Evolutionary conservation across 2,888 invertebrate species (phyloP).

Genomic region (Brachylomia viminalis): DNA sequence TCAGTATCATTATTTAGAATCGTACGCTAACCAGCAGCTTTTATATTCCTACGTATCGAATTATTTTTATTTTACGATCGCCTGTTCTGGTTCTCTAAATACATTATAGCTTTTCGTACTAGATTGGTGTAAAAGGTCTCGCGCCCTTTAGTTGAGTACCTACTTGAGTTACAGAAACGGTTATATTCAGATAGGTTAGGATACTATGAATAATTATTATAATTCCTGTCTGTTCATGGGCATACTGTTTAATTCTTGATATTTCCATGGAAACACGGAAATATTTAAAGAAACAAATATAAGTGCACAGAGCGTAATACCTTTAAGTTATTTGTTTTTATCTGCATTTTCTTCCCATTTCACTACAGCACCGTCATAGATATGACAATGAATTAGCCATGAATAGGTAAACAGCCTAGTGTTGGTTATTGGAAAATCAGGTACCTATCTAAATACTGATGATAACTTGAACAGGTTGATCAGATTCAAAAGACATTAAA

Average conservation of each 20-base stretch:
- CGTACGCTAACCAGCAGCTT: conserved; percentile 8
- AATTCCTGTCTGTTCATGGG: not conserved
- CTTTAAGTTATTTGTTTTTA: not conserved
- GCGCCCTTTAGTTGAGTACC: not conserved
- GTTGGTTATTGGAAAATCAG: conserved; percentile 2
- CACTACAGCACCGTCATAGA: not conserved
- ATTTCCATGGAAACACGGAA: not conserved
- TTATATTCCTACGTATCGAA: conserved; percentile 32
- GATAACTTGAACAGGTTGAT: conserved; percentile 12
- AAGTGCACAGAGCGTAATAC: not conserved
- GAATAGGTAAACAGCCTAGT: conserved; percentile 3
- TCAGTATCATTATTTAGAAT: conserved; percentile 14
- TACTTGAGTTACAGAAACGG: not conserved
- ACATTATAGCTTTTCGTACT: not conserved
- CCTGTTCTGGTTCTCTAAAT: not conserved
- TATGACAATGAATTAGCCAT: conserved; percentile 23
- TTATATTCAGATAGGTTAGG: not conserved
- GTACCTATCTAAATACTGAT: not conserved
- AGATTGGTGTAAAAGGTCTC: not conserved
- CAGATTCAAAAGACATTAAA: conserved; percentile 17
- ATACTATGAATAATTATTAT: not conserved
- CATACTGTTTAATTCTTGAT: not conserved
- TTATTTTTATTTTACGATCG: conserved; percentile 19
- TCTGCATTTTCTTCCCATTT: conserved; percentile 25
- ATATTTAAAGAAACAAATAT: not conserved